Percentiles rank a stretch among this genome's conserved stretches.
Conservation (phyloP, 2,113 vertebrate genomes). For the Varanus komodoensis region DNA sequence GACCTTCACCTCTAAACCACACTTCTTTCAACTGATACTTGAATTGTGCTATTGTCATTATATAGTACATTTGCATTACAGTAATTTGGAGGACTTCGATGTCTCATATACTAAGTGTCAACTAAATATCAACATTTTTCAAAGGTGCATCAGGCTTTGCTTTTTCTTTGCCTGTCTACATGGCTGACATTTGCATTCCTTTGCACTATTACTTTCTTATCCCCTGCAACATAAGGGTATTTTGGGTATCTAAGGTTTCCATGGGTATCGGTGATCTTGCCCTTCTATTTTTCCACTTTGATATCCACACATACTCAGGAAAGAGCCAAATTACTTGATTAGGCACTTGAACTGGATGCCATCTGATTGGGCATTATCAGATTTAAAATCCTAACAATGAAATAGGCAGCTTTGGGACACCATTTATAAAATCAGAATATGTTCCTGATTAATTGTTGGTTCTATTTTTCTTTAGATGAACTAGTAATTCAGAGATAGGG, state of each 20-base stretch:
- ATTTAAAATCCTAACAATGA: no score
- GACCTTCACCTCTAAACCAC: background rate
- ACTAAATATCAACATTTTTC: background rate
- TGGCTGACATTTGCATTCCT: no score
- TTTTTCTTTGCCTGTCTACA: background rate
- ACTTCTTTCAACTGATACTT: background rate
- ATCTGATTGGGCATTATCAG: no score
- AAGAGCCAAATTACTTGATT: no score
- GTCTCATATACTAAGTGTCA: background rate
- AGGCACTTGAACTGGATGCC: no score
- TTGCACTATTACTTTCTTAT: no score
- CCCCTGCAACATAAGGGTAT: no score
- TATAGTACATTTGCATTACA: background rate
- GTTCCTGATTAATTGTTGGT: background rate
- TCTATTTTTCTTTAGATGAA: background rate
- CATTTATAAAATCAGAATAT: background rate
- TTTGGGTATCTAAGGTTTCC: no score
- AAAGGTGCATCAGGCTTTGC: background rate
- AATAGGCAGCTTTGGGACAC: background rate
- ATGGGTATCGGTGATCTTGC: no score
- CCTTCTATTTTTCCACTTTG: no score
- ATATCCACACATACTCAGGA: no score
- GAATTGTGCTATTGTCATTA: background rate
- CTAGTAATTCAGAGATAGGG: background rate
- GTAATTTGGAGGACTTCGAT: background rate